A percentile compares a stretch with the other conserved stretches of the same genome.
phyloP scores from a whole-genome alignment of 2,888 invertebrate genomes.

The Tenthredo amoena region DNA sequence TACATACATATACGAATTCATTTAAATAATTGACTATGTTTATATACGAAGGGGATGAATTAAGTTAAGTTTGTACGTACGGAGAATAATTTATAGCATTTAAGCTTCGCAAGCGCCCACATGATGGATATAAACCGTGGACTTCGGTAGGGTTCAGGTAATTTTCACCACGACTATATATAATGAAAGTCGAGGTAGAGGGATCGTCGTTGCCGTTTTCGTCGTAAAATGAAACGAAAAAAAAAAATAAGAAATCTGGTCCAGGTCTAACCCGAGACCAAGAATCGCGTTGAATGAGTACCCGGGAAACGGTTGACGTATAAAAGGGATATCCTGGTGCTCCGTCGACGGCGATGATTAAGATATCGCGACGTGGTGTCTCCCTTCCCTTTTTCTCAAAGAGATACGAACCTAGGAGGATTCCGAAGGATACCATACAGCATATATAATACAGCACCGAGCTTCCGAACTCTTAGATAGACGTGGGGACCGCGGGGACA shows the following conservation, averaged over 20 bases:
- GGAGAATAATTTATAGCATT: conserved; percentile 76
- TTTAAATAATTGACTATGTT: conserved; percentile 52
- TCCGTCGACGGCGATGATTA: conserved; percentile 47
- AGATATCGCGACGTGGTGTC: conserved; percentile 46
- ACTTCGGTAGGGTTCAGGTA: not conserved
- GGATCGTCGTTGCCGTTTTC: not conserved
- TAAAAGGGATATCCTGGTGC: conserved; percentile 36
- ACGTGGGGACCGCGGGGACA: conserved; percentile 24
- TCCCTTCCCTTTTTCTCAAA: conserved; percentile 1
- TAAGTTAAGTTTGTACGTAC: conserved; percentile 74
- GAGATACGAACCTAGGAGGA: not conserved
- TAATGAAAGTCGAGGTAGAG: not conserved
- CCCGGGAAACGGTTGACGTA: conserved; percentile 8
- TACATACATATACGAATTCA: conserved; percentile 14
- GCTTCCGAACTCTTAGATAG: not conserved
- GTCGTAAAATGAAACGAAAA: not conserved
- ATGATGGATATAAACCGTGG: not conserved
- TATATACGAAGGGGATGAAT: conserved; percentile 60
- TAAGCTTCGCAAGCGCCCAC: not conserved
- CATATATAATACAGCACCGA: not conserved
- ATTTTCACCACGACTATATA: not conserved
- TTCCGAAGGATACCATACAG: conserved; percentile 20
- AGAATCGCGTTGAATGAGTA: not conserved
- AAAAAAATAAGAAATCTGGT: not conserved
- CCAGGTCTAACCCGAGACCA: not conserved